Evolutionary conservation across 2,113 vertebrate genomes (phyloP), one percentile per base, ranked within the genome.

Genomic region (Miniopterus natalensis): DNA sequence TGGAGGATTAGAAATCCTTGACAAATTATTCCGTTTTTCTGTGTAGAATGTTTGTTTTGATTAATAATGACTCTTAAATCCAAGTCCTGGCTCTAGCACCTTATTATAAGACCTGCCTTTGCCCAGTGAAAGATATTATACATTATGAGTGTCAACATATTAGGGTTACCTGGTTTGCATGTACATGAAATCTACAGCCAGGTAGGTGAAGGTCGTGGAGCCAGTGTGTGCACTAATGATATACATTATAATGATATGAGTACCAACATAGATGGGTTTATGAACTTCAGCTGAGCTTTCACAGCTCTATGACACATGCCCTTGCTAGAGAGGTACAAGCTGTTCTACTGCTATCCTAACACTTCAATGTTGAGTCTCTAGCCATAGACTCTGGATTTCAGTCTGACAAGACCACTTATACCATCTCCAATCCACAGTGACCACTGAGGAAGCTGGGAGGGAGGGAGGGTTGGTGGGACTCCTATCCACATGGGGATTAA

Each of bases 1-100:
- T 47, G 77, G 21, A 80, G 63, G 20, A 85, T 75, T 89, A 85
- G 77, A 90, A 95, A 53, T 96, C 25, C 47, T 86, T 86, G 29
- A 78, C 11, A 84, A 2, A 79, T 59, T 40, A 79, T 96, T 94
- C 57, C 18, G 9, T 80, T 84, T 95, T 18, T 53, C 13, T 55
- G 1, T 61, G 47, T 68, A 73, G n/a, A 59, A 59, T 92, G 40
- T 85, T 87, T 95, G 55, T 73, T 96, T 94, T 49, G 17, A 71
- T 84, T 77, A 71, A 78, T 80, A 20, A 29, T 84, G 29, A 61
- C n/a, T 73, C 45, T 90, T 55, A 89, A 95, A 75, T 59, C 61
- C 55, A 71, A 36, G 21, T 92, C 84, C n/a, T 70, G 42, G 15
- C 8, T n/a, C 74, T 3, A 74, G 27, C 21, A 74, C 9, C 73